A percentile compares a stretch with the other conserved stretches of the same genome.
Conservation (phyloP, 1,140 invertebrate species). For the Gryon sp. region DNA sequence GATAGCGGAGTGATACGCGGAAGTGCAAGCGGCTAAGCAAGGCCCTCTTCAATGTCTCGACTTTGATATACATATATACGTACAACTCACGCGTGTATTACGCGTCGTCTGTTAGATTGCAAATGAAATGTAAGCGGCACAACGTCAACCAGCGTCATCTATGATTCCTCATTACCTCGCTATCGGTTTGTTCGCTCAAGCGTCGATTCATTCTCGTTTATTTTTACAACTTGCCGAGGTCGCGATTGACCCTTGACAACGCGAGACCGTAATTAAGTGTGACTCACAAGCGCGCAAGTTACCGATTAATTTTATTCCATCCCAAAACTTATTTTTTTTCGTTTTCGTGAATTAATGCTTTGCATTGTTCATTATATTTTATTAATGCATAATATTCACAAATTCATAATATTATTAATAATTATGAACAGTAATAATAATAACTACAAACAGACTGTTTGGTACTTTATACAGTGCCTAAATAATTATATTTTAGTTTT, state of each 20-base stretch:
- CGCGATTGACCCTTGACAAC: slow-evolving; percentile 65
- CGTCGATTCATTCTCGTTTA: slow-evolving; percentile 63
- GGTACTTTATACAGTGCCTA: no score
- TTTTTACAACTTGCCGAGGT: slow-evolving; percentile 64
- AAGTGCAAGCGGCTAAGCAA: slow-evolving; percentile 72
- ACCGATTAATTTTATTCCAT: slow-evolving; percentile 52
- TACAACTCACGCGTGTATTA: slow-evolving; percentile 21
- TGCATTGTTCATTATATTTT: background rate
- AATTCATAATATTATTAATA: no score
- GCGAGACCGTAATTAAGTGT: slow-evolving; percentile 60
- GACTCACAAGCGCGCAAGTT: slow-evolving; percentile 48
- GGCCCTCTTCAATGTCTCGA: slow-evolving; percentile 76
- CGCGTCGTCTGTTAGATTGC: slow-evolving; percentile 44
- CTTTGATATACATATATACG: slow-evolving; percentile 62
- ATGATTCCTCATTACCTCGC: slow-evolving; percentile 56
- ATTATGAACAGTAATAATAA: no score
- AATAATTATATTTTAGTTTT: no score
- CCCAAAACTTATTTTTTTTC: slow-evolving; percentile 3
- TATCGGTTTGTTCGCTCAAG: slow-evolving; percentile 52
- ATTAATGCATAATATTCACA: no score
- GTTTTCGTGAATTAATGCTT: background rate
- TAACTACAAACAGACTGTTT: no score
- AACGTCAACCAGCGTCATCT: slow-evolving; percentile 53
- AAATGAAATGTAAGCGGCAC: slow-evolving; percentile 55
- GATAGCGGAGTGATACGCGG: slow-evolving; percentile 74